Conservation (phyloP, 2,113 vertebrate genomes). For the Perognathus longimembris region DNA sequence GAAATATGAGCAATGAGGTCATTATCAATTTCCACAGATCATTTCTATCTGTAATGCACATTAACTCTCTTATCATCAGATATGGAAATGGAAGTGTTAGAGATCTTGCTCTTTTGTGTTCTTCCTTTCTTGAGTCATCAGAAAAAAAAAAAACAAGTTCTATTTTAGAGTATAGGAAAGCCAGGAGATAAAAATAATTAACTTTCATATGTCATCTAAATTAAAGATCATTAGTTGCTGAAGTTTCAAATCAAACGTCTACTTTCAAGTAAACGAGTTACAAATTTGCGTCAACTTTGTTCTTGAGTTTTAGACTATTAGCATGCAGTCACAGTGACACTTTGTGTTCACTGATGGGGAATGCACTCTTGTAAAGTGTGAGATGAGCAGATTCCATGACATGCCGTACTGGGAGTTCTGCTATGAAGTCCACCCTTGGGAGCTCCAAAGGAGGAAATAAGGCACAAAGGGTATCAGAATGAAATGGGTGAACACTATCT, state of each 20-base stretch:
- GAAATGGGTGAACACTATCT: conserved; percentile 40
- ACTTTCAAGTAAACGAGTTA: conserved; percentile 72
- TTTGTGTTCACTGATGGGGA: conserved; percentile 90
- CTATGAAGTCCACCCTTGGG: conserved; percentile 54
- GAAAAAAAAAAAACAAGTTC: conserved; percentile 37
- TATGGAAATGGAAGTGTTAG: conserved; percentile 75
- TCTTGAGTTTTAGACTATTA: conserved; percentile 80
- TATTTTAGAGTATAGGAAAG: conserved; percentile 54
- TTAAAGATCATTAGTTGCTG: conserved; percentile 73
- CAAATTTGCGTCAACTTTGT: conserved; percentile 82
- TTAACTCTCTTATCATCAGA: conserved; percentile 79
- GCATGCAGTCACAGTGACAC: conserved; percentile 91
- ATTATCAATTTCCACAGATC: conserved; percentile 78
- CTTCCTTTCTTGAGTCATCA: conserved; percentile 71
- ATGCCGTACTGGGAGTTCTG: background rate
- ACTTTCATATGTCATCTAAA: conserved; percentile 67
- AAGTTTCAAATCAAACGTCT: conserved; percentile 71
- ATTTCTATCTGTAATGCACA: conserved; percentile 80
- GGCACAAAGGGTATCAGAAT: conserved; percentile 30
- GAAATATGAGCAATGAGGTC: conserved; percentile 73
- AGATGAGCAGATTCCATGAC: conserved; percentile 39
- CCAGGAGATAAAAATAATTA: conserved; percentile 68
- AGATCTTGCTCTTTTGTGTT: conserved; percentile 76
- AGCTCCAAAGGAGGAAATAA: conserved; percentile 48
- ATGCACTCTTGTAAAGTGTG: conserved; percentile 83